Evolutionary conservation across 2,888 invertebrate genomes (phyloP).

Genomic region (Plagodis pulveraria): DNA sequence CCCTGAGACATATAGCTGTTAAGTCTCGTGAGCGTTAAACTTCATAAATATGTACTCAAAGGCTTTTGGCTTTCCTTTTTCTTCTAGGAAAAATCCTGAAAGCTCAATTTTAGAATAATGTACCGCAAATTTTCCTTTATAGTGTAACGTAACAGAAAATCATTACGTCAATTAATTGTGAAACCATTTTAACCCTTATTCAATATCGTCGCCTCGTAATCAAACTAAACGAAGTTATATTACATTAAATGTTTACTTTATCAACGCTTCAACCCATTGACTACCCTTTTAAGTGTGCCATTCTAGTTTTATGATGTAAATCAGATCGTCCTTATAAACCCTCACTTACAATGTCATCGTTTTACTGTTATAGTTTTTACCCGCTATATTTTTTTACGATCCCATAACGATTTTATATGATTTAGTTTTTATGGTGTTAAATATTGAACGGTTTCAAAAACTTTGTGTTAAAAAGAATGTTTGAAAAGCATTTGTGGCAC

Average conservation of each 20-base stretch:
- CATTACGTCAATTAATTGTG: too few species aligned
- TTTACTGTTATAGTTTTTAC: constrained; percentile 20
- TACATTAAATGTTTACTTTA: constrained; percentile 15
- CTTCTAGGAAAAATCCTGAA: too few species aligned
- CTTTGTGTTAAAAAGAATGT: neutral
- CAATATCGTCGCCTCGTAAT: neutral
- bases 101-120: too few species aligned
- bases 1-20: too few species aligned
- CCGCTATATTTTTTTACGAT: constrained; percentile 18
- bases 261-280: constrained; percentile 16
- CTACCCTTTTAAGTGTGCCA: constrained; percentile 9
- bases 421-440: constrained; percentile 9
- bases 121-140: too few species aligned
- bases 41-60: too few species aligned
- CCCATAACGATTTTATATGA: constrained; percentile 11
- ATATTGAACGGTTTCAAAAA: constrained; percentile 1
- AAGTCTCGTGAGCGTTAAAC: too few species aligned
- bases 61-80: too few species aligned
- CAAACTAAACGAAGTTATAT: constrained; percentile 11
- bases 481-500: too few species aligned
- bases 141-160: too few species aligned
- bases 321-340: constrained; percentile 16
- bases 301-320: constrained; percentile 23
- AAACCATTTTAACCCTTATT: too few species aligned
- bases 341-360: constrained; percentile 12